Percentiles rank a stretch among this genome's conserved stretches.
Evolutionary conservation across 2,797 vertebrate genomes (phyloP).

Genomic region (Kryptopterus vitreolus): DNA sequence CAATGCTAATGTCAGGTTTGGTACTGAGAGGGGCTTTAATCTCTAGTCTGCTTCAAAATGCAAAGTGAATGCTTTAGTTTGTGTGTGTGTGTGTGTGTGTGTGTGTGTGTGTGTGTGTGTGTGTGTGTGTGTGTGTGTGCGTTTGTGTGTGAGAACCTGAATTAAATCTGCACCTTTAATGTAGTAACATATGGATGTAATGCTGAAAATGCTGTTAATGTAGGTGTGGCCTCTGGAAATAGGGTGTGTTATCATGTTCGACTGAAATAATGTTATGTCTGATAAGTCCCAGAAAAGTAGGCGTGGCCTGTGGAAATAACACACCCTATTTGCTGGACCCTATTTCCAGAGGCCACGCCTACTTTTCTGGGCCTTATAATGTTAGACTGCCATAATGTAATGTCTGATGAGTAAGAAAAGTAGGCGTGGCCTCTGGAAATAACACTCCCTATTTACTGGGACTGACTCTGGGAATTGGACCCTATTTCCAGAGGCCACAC

Average conservation of each 20-base stretch:
- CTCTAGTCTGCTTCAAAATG: slow-evolving; percentile 73
- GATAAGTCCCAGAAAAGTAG: neutral
- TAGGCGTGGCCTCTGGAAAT: neutral
- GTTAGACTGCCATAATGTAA: too few relatives aligned
- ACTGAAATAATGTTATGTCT: too few relatives aligned
- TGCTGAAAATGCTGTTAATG: neutral
- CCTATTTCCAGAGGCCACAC: too few relatives aligned
- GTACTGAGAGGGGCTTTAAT: slow-evolving; percentile 72
- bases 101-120: slow-evolving; percentile 36
- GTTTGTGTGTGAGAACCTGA: neutral
- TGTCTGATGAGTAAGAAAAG: too few relatives aligned
- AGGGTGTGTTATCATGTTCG: too few relatives aligned
- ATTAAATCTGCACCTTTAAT: slow-evolving; percentile 33
- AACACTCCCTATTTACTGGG: neutral
- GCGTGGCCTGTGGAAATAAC: neutral
- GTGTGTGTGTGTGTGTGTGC: slow-evolving; percentile 25
- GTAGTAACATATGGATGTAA: neutral
- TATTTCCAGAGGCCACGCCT: neutral
- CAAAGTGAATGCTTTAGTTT: slow-evolving; percentile 65
- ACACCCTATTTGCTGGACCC: too few relatives aligned
- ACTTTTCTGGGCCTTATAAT: neutral
- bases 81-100: slow-evolving; percentile 35
- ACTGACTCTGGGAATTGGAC: too few relatives aligned
- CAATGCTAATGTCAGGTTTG: slow-evolving; percentile 63
- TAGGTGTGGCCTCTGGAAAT: neutral